phyloP scores from a whole-genome alignment of 2,888 invertebrate species.

The Harmothoe impar region DNA sequence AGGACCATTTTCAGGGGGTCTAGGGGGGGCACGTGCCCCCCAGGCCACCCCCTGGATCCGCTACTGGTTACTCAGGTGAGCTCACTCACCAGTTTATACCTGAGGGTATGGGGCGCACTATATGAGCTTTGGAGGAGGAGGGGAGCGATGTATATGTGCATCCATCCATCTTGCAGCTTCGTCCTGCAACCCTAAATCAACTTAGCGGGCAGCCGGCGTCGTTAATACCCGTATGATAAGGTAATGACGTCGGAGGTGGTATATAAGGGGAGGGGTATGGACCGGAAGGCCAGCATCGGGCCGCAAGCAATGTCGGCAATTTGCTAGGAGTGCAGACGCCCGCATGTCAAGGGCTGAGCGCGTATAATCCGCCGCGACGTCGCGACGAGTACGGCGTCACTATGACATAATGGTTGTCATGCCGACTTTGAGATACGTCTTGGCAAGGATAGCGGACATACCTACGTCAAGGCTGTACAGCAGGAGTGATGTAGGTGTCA shows the following conservation, averaged over 20 bases:
- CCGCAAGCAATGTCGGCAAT: neutral
- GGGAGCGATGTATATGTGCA: neutral
- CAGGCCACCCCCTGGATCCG: no score
- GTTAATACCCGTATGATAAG: slow-evolving; percentile 29
- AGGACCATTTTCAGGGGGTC: no score
- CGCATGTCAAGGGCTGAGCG: neutral
- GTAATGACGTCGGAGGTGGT: neutral
- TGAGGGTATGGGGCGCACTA: no score
- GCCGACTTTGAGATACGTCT: neutral
- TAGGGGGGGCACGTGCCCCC: no score
- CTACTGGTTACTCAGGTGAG: no score
- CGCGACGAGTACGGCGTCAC: neutral
- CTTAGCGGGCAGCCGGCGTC: neutral
- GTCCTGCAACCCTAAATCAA: neutral
- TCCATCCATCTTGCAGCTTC: neutral
- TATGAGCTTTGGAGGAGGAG: neutral
- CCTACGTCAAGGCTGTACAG: neutral
- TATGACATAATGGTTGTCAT: slow-evolving; percentile 9
- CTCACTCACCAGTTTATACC: no score
- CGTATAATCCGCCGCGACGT: neutral
- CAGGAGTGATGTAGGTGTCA: neutral
- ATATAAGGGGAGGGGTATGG: neutral
- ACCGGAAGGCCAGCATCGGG: neutral
- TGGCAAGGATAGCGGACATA: neutral
- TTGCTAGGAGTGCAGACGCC: neutral